Conservation (phyloP, 2,113 vertebrate species). For the Pristiophorus japonicus region DNA sequence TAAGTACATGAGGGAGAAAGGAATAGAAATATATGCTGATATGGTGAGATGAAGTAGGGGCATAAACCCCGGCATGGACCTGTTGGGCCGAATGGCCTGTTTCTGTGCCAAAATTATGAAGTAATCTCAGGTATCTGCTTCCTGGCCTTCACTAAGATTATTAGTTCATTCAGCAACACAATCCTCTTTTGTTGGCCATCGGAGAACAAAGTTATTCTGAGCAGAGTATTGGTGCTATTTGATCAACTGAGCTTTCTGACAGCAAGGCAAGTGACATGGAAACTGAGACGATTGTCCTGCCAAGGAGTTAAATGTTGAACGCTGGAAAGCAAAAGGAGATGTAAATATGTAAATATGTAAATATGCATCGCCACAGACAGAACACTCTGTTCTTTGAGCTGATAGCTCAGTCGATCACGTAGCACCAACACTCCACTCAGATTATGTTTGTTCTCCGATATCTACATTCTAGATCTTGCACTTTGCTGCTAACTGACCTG, state of each 20-base stretch:
- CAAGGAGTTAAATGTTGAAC: background rate
- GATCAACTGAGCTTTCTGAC: background rate
- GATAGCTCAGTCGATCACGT: too few species aligned
- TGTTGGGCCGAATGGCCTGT: background rate
- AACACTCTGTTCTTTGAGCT: too few species aligned
- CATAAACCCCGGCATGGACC: too few species aligned
- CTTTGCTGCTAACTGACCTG: too few species aligned
- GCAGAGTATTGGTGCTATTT: background rate
- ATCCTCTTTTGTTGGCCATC: background rate
- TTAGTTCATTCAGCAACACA: background rate
- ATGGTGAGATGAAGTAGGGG: background rate
- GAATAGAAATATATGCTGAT: background rate
- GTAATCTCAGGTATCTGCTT: background rate
- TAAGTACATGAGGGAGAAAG: background rate
- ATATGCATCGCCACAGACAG: too few species aligned
- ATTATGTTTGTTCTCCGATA: too few species aligned
- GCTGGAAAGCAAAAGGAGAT: background rate
- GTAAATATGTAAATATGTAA: too few species aligned
- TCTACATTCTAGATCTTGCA: too few species aligned
- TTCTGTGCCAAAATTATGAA: background rate
- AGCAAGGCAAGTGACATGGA: background rate
- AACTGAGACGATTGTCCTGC: background rate
- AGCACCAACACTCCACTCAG: too few species aligned
- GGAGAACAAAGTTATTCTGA: background rate
- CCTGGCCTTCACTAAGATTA: background rate